Conservation (phyloP, 1,140 invertebrate species). For the Rhopalosiphum padi region DNA sequence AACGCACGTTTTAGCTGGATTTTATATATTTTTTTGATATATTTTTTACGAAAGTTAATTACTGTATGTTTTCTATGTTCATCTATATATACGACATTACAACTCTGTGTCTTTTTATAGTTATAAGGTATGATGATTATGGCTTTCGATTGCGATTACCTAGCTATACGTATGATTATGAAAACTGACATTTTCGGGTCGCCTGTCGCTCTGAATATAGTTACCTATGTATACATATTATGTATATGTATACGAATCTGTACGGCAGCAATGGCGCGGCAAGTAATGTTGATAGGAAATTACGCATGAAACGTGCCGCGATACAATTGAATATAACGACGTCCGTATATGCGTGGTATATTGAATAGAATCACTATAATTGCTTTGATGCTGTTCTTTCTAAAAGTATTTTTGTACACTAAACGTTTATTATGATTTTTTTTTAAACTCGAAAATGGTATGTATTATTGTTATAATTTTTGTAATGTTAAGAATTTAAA, state of each 20-base stretch:
- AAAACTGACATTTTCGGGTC: not conserved
- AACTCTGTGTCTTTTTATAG: not conserved
- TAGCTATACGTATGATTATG: not conserved
- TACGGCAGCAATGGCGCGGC: not conserved
- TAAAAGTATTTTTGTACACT: not conserved
- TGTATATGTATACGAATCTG: not conserved
- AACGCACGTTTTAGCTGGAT: too few species aligned
- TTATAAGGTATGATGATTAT: not conserved
- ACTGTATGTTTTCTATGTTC: not conserved
- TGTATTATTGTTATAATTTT: not conserved
- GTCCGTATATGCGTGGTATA: not conserved
- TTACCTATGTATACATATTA: not conserved
- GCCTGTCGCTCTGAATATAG: not conserved
- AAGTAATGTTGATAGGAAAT: not conserved
- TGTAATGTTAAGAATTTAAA: too few species aligned
- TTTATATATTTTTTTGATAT: too few species aligned
- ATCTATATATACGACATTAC: not conserved
- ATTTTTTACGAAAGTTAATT: too few species aligned
- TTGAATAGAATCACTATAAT: not conserved
- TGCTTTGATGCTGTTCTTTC: not conserved
- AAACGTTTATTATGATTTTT: not conserved
- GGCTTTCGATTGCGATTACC: not conserved
- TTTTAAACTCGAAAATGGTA: not conserved
- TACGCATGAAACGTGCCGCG: not conserved
- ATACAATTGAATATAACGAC: constrained; percentile 2